Conservation (phyloP, 1,140 invertebrate species). For the Nephotettix cincticeps region DNA sequence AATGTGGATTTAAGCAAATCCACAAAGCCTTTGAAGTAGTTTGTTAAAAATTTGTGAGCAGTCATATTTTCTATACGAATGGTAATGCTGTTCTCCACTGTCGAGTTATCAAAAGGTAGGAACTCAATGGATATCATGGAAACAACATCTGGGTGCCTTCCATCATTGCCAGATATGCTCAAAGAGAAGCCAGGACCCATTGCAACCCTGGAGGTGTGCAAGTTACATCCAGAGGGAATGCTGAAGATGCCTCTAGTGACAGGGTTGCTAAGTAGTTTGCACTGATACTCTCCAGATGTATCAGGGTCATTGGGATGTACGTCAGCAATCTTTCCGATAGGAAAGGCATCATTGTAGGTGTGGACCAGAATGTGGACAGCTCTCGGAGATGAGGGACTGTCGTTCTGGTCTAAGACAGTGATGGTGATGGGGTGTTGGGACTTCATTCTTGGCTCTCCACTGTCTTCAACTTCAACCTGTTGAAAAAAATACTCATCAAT, state of each 20-base stretch:
- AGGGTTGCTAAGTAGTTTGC: conserved; percentile 66
- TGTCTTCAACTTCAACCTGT: conserved; percentile 88
- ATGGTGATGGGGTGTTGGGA: conserved; percentile 76
- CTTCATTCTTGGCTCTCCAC: conserved; percentile 77
- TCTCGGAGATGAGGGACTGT: conserved; percentile 82
- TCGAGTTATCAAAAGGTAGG: conserved; percentile 73
- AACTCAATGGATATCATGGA: conserved; percentile 84
- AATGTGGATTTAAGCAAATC: conserved; percentile 66
- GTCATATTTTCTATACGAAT: conserved; percentile 71
- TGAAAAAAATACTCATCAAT: conserved; percentile 47
- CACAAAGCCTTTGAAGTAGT: conserved; percentile 70
- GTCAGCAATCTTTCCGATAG: conserved; percentile 80
- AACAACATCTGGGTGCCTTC: conserved; percentile 77
- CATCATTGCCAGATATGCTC: conserved; percentile 85
- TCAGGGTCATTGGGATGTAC: conserved; percentile 91
- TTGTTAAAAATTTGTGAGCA: conserved; percentile 68
- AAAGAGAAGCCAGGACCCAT: conserved; percentile 67
- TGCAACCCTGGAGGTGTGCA: conserved; percentile 68
- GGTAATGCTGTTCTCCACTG: conserved; percentile 79
- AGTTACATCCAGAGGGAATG: conserved; percentile 75
- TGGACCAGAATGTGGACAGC: conserved; percentile 79
- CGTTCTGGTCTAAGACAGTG: conserved; percentile 85
- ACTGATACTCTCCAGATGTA: conserved; percentile 82
- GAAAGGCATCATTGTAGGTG: conserved; percentile 68
- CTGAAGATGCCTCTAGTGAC: conserved; percentile 61